Conservation (phyloP, 2,113 vertebrate species). For the Heterocephalus glaber region DNA sequence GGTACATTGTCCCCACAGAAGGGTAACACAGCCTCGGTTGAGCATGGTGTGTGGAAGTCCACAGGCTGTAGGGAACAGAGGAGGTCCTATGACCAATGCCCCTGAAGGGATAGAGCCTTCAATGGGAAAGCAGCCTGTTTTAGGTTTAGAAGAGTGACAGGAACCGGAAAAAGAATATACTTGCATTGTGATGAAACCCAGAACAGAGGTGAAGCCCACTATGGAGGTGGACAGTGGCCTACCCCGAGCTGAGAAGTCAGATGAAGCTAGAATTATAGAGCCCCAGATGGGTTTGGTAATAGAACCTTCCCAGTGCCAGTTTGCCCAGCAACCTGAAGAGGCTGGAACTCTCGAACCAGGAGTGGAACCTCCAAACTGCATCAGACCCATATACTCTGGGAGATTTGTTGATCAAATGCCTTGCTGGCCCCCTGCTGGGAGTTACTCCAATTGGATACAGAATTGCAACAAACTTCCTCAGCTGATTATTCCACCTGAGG, state of each 20-base stretch:
- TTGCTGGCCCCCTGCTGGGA: neutral
- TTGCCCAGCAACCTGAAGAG: neutral
- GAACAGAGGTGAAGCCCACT: neutral
- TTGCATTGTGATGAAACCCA: neutral
- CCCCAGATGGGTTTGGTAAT: conserved; percentile 31
- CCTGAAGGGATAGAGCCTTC: neutral
- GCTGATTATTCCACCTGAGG: conserved; percentile 85
- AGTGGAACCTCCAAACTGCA: conserved; percentile 46
- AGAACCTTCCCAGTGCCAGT: neutral
- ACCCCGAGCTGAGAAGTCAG: neutral
- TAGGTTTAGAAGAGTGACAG: neutral
- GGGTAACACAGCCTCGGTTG: neutral
- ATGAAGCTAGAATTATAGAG: neutral
- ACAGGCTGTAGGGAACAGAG: neutral
- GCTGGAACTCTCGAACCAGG: neutral
- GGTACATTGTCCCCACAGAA: neutral
- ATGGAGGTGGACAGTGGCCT: conserved; percentile 52
- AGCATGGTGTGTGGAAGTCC: neutral
- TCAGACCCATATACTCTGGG: conserved; percentile 69
- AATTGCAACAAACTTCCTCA: too few relatives aligned
- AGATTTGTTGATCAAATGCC: conserved; percentile 69
- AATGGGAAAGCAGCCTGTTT: neutral
- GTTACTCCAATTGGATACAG: conserved; percentile 65
- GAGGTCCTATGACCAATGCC: neutral
- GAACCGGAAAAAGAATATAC: neutral